Conservation (phyloP, 2,797 vertebrate genomes). For the Poecile montanus region DNA sequence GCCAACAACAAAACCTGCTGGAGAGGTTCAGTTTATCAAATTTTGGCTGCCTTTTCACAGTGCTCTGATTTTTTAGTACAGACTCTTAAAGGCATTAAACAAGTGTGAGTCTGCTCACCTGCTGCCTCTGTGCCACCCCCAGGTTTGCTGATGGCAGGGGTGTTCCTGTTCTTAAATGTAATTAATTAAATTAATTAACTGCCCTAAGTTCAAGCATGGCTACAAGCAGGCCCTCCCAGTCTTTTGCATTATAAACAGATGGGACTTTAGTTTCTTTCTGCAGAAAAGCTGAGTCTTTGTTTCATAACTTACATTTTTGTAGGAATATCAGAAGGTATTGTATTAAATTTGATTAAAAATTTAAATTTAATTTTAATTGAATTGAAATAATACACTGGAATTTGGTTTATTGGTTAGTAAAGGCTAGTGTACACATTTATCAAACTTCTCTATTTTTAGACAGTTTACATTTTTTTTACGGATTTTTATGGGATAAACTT, state of each 20-base stretch:
- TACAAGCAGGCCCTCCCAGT: not conserved
- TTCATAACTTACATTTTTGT: too few relatives aligned
- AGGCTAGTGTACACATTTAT: too few relatives aligned
- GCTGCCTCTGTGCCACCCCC: not conserved
- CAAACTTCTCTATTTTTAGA: too few relatives aligned
- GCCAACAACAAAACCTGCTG: not conserved
- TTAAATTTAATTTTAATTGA: too few relatives aligned
- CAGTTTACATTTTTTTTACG: too few relatives aligned
- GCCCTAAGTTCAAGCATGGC: not conserved
- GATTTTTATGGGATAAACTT: too few relatives aligned
- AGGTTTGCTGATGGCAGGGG: not conserved
- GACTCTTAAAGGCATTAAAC: not conserved
- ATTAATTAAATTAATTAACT: not conserved
- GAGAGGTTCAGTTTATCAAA: not conserved
- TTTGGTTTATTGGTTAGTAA: too few relatives aligned
- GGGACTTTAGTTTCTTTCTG: too few relatives aligned
- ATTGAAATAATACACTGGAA: too few relatives aligned
- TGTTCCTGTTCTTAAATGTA: not conserved
- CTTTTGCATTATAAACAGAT: not conserved
- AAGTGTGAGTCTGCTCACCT: not conserved
- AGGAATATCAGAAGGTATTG: too few relatives aligned
- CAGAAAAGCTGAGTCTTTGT: too few relatives aligned
- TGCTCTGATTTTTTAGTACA: not conserved
- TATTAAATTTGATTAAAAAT: too few relatives aligned
- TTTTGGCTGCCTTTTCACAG: not conserved